These are phyloP conservation scores for Nysson spinosus DNA, from an alignment of 2,888 invertebrate genomes.

Conservation along the genomic window DNA sequence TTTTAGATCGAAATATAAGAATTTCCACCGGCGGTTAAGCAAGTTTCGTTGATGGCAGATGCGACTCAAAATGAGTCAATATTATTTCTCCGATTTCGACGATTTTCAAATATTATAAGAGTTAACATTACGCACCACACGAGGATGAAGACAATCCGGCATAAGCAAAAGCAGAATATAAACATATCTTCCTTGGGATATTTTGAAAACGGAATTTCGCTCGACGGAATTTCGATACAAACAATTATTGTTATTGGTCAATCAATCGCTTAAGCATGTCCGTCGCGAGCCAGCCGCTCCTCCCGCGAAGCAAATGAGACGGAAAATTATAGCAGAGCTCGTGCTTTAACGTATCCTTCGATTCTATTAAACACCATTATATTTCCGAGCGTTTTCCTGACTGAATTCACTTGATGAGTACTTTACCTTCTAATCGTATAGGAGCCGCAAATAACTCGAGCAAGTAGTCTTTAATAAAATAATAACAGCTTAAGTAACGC, in stretches of 20 bases:
- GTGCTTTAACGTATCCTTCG: constrained; percentile 20
- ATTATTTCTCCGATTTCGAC: no score
- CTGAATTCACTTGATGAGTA: constrained; percentile 17
- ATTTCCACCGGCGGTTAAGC: no score
- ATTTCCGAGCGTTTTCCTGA: constrained; percentile 21
- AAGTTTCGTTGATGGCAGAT: no score
- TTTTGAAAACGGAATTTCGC: constrained; percentile 10
- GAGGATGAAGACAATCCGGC: no score
- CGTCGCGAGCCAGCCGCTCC: constrained; percentile 29
- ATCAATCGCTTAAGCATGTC: constrained; percentile 32
- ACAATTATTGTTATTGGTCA: constrained; percentile 34
- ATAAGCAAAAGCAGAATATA: no score
- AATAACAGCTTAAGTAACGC: not conserved
- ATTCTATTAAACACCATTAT: constrained; percentile 38
- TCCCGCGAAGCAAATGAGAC: constrained; percentile 50
- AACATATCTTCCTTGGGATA: no score
- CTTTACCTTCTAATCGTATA: constrained; percentile 28
- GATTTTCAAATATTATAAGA: no score
- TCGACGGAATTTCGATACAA: constrained; percentile 19
- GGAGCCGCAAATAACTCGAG: constrained; percentile 20
- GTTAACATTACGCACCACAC: no score
- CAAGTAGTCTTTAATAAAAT: constrained; percentile 25
- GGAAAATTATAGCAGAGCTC: constrained; percentile 46
- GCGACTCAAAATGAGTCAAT: no score
- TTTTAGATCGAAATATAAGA: no score